phyloP scores from a whole-genome alignment of 1,140 invertebrate species.

The Dryas iulia region DNA sequence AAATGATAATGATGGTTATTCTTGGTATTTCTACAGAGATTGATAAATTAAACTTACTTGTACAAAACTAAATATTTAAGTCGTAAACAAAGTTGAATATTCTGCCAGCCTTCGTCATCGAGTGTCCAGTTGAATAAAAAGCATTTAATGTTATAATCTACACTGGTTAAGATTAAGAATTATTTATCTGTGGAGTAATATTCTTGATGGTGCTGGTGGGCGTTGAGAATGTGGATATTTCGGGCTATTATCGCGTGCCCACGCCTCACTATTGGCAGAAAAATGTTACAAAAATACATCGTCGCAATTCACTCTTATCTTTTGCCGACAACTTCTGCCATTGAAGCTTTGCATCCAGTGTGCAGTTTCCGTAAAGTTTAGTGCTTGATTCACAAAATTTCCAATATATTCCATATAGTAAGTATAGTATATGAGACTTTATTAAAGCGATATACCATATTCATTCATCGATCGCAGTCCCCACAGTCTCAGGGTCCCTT shows the following conservation, averaged over 20 bases:
- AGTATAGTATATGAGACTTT: constrained; percentile 17
- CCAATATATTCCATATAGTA: too few species aligned
- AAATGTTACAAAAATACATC: constrained; percentile 72
- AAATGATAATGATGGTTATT: too few species aligned
- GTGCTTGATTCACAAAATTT: constrained; percentile 24
- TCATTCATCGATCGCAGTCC: constrained; percentile 23
- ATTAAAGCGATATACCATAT: constrained; percentile 22
- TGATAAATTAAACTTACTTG: too few species aligned
- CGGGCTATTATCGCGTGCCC: constrained; percentile 64
- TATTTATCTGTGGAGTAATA: constrained; percentile 61
- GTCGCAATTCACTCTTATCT: constrained; percentile 53
- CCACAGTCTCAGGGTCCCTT: constrained; percentile 37
- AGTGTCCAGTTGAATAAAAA: background rate
- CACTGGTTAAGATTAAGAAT: constrained; percentile 31
- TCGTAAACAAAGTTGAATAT: background rate
- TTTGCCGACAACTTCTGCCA: constrained; percentile 39
- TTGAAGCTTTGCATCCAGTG: background rate
- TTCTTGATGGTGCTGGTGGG: constrained; percentile 61
- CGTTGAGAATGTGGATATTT: constrained; percentile 70
- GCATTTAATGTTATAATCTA: constrained; percentile 1
- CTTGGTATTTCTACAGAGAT: too few species aligned
- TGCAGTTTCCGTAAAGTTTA: background rate
- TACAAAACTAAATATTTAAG: too few species aligned
- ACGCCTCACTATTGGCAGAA: constrained; percentile 69
- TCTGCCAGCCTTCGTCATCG: background rate